These are phyloP conservation scores for Ceyx cyanopectus DNA, from an alignment of 2,113 vertebrate species.

Conservation along the genomic window DNA sequence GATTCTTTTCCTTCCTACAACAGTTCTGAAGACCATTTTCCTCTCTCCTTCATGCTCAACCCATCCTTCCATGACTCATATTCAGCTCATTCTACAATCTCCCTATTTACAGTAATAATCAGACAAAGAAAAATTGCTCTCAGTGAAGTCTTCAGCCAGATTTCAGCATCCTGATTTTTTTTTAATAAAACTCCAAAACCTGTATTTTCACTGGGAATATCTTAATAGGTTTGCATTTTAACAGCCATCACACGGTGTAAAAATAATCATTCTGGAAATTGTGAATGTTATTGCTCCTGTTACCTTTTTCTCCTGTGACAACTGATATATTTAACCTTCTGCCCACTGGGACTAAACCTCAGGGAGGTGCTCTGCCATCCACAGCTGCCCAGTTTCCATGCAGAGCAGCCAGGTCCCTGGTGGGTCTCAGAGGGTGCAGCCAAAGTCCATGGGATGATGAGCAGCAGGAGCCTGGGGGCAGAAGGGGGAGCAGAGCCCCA, in stretches of 20 bases:
- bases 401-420: too few relatives aligned
- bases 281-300: background rate
- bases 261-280: background rate
- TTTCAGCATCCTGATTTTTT: background rate
- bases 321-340: background rate
- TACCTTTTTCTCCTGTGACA: too few relatives aligned
- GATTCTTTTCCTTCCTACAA: background rate
- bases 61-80: background rate
- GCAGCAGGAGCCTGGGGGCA: background rate
- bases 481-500: background rate
- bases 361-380: background rate
- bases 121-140: background rate
- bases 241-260: background rate
- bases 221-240: background rate
- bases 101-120: background rate
- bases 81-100: background rate
- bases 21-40: background rate
- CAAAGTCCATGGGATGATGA: too few relatives aligned
- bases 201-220: background rate
- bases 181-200: background rate
- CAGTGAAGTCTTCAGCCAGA: background rate
- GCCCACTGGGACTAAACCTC: accelerated
- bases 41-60: background rate
- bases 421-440: background rate
- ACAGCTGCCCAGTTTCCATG: background rate